These are phyloP conservation scores for Microcebus murinus DNA, from an alignment of 2,113 vertebrate genomes.

Conservation along the genomic window DNA sequence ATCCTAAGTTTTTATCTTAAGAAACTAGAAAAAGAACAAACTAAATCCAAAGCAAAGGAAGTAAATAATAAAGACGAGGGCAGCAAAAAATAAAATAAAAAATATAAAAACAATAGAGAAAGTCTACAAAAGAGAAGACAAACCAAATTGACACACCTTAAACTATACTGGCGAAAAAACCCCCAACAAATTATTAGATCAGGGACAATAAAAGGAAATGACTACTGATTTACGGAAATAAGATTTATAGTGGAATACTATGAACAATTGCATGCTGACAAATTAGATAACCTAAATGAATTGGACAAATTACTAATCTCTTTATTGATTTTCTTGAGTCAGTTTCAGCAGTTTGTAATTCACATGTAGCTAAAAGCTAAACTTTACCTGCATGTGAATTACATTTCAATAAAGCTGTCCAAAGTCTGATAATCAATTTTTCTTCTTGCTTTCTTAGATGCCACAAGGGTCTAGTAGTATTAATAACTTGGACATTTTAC, in stretches of 20 bases:
- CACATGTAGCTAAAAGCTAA: not conserved
- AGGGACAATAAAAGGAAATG: not conserved
- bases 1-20: not conserved
- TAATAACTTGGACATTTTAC: not conserved
- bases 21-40: not conserved
- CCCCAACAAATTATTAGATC: not conserved
- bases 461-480: not conserved
- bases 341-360: not conserved
- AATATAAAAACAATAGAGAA: not conserved
- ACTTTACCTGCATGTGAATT: not conserved
- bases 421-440: not conserved
- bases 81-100: not conserved
- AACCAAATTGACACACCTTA: not conserved
- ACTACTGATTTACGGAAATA: not conserved
- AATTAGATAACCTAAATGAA: not conserved
- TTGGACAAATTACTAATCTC: not conserved
- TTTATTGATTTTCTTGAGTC: not conserved
- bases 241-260: not conserved
- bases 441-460: not conserved
- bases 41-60: not conserved
- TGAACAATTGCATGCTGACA: not conserved
- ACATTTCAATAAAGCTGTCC: slow-evolving; percentile 6
- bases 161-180: not conserved
- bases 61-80: not conserved
- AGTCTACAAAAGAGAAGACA: not conserved